These are phyloP conservation scores for Lepas anatifera DNA, from an alignment of 2,888 invertebrate species.

Conservation along the genomic window DNA sequence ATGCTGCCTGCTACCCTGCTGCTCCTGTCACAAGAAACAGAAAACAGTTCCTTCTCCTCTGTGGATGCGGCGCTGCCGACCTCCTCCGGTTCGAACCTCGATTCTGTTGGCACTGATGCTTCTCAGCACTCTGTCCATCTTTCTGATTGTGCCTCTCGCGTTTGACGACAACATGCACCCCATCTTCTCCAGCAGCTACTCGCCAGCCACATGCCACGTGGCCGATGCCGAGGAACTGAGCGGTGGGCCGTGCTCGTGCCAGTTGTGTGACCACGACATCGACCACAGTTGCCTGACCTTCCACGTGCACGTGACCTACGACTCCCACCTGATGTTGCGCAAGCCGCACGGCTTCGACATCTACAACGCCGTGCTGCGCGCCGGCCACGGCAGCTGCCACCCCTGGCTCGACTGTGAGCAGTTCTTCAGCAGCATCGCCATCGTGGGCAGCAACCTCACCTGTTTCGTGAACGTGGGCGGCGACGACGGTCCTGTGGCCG, in stretches of 20 bases:
- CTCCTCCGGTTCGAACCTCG: not conserved
- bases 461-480: not conserved
- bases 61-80: not conserved
- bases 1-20: too few relatives aligned
- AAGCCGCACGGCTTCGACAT: not conserved
- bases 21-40: too few relatives aligned
- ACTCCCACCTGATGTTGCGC: not conserved
- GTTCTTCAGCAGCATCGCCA: not conserved
- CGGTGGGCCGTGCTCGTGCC: constrained; percentile 2
- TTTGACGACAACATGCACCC: not conserved
- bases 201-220: not conserved
- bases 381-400: not conserved
- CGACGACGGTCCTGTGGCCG: not conserved
- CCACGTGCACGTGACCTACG: not conserved
- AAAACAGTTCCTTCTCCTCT: too few relatives aligned
- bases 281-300: not conserved
- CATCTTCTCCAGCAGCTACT: not conserved
- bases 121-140: not conserved
- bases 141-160: not conserved
- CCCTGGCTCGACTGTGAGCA: not conserved
- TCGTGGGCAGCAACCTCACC: not conserved
- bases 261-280: not conserved
- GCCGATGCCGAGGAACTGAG: not conserved
- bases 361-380: not conserved
- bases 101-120: not conserved